Evolutionary conservation across 2,113 vertebrate genomes (phyloP).

Genomic region (Otolemur garnettii): DNA sequence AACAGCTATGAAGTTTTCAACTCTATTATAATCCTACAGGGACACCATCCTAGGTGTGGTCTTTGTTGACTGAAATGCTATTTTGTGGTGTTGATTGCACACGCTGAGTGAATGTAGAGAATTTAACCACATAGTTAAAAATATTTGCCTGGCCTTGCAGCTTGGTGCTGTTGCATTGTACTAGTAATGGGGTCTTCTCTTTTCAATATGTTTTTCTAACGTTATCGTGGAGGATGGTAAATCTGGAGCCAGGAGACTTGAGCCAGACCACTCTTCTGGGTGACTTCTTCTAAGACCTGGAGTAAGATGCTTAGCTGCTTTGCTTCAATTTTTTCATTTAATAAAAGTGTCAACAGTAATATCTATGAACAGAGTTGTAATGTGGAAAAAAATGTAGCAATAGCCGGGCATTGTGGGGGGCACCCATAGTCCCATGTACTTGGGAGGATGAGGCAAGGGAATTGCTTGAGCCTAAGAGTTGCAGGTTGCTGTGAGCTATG

Average conservation of each 20-base stretch:
- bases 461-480: too few relatives aligned
- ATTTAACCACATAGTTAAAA: background rate
- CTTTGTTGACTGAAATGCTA: background rate
- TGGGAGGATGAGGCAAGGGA: too few relatives aligned
- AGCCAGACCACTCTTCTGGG: background rate
- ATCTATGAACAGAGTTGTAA: background rate
- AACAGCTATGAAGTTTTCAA: background rate
- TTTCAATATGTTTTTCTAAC: slow-evolving; percentile 4
- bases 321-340: background rate
- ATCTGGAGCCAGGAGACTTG: background rate
- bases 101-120: background rate
- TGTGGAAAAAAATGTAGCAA: background rate
- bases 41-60: background rate
- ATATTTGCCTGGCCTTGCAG: background rate
- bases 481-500: too few relatives aligned
- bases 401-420: too few relatives aligned
- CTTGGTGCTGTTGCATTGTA: background rate
- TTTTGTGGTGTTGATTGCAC: background rate
- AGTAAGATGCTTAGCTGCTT: background rate
- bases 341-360: background rate
- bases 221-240: background rate
- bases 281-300: background rate
- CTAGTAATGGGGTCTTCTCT: background rate
- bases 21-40: background rate
- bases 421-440: too few relatives aligned